Base-by-base conservation (phyloP, 2,113 vertebrate genomes). In the Sclerurus mexicanus region DNA sequence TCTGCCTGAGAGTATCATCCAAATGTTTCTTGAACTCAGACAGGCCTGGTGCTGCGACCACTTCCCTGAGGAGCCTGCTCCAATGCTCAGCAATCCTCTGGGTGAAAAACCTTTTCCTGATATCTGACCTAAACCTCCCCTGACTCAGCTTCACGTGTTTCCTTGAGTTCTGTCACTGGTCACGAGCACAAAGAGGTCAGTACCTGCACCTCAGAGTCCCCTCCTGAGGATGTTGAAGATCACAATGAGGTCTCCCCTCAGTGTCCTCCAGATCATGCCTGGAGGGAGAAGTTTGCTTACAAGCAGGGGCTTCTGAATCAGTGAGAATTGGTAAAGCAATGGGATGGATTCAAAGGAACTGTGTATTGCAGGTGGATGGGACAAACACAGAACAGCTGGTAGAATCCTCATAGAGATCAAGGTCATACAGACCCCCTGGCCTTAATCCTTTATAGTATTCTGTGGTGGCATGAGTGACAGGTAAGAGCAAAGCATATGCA, bases 251-350 rank as follows among this genome's bases (percentile, higher is more conserved):
- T 40, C 18, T 42, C 60, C 27, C 60, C 19, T 42, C 60, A 63
- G 27, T 42, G 18, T 63, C 27, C 12, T 63, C 39, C 39, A 63
- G 39, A 42, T 63, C 94, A 60, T 74, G 46, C 85, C 85, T 83
- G n/a, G 63, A 90, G 59, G 60, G 68, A 94, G 76, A 95, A 12
- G 30, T 95, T 87, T 91, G n/a, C 42, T 96, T 83, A 93, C 60
- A 96, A 67, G 53, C 19, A 81, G 52, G 44, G 21, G 50, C 40
- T 95, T 93, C 90, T 94, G 40, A 79, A 81, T 71, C 73, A 73
- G 73, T 62, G 85, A 75, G 60, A 53, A 17, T 50, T 93, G 80
- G 87, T 87, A 92, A 93, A 81, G 68, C 68, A 74, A 44, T 56
- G 52, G 72, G 90, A 88, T 67, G 30, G 20, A 83, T 90, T 92